A percentile compares a stretch with the other conserved stretches of the same genome.
Evolutionary conservation across 2,797 vertebrate species (phyloP).

Genomic region (Rhinogobio ventralis): DNA sequence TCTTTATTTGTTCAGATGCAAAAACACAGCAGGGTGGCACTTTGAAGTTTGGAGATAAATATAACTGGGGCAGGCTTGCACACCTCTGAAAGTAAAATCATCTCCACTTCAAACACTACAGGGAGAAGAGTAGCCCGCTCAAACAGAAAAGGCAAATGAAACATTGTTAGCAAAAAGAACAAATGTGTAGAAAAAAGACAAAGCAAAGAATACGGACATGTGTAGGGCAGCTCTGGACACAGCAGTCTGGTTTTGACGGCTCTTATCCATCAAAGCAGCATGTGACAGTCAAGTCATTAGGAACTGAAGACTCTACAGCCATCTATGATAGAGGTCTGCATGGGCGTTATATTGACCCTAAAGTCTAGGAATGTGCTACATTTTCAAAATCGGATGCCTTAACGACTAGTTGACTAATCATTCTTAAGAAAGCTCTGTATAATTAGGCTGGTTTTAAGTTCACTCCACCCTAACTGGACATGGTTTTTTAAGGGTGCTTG

Average conservation of each 20-base stretch:
- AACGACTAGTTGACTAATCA: neutral
- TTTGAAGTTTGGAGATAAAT: conserved; percentile 82
- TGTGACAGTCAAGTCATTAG: neutral
- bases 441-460: neutral
- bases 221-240: conserved; percentile 3
- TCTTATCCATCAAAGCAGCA: neutral
- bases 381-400: neutral
- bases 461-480: neutral
- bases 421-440: neutral
- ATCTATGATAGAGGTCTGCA: neutral
- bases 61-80: conserved; percentile 63
- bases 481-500: neutral
- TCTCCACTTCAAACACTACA: conserved; percentile 50
- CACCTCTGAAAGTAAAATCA: conserved; percentile 51
- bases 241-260: neutral
- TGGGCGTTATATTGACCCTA: neutral
- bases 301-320: neutral
- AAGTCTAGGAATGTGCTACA: neutral
- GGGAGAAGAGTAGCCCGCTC: conserved; percentile 21
- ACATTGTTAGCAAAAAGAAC: conserved; percentile 22
- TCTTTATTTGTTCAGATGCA: conserved; percentile 70
- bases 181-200: neutral
- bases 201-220: neutral
- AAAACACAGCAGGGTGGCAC: conserved; percentile 75
- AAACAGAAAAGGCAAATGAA: conserved; percentile 43